These are phyloP conservation scores for Oenanthe oenanthe DNA, from an alignment of 2,113 vertebrate genomes.

Conservation along the genomic window DNA sequence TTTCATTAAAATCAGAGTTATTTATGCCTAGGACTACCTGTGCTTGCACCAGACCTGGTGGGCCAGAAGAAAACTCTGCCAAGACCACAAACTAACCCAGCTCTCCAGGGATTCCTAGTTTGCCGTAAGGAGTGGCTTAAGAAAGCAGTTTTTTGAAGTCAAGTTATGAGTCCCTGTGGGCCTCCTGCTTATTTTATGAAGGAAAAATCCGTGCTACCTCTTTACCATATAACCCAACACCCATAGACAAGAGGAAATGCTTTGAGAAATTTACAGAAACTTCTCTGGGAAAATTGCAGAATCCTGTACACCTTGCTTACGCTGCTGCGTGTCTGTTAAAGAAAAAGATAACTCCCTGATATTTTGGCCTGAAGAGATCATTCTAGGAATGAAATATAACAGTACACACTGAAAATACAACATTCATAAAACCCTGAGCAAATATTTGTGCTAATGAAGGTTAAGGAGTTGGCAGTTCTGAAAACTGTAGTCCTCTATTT, in stretches of 20 bases:
- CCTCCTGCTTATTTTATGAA: conserved; percentile 50
- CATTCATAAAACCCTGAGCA: conserved; percentile 57
- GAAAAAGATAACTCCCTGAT: background rate
- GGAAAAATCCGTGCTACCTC: conserved; percentile 41
- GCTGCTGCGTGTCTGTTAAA: background rate
- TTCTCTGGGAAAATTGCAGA: background rate
- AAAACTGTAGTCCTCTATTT: conserved; percentile 65
- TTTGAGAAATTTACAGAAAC: background rate
- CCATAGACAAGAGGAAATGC: background rate
- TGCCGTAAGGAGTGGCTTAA: conserved; percentile 60
- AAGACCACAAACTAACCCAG: conserved; percentile 61
- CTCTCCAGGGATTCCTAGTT: conserved; percentile 30
- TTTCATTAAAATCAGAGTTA: conserved; percentile 61
- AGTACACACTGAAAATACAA: conserved; percentile 28
- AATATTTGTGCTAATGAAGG: conserved; percentile 74
- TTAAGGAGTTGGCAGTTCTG: conserved; percentile 63
- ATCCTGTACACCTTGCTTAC: background rate
- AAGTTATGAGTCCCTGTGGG: conserved; percentile 28
- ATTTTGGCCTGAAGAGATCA: background rate
- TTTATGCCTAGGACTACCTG: conserved; percentile 66
- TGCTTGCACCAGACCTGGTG: conserved; percentile 53
- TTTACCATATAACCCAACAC: background rate
- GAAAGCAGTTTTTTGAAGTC: conserved; percentile 60
- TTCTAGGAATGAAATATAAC: conserved; percentile 9
- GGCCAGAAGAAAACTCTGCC: conserved; percentile 49